Conservation (phyloP, 2,797 vertebrate genomes). For the Lepilemur septentrionalis region DNA sequence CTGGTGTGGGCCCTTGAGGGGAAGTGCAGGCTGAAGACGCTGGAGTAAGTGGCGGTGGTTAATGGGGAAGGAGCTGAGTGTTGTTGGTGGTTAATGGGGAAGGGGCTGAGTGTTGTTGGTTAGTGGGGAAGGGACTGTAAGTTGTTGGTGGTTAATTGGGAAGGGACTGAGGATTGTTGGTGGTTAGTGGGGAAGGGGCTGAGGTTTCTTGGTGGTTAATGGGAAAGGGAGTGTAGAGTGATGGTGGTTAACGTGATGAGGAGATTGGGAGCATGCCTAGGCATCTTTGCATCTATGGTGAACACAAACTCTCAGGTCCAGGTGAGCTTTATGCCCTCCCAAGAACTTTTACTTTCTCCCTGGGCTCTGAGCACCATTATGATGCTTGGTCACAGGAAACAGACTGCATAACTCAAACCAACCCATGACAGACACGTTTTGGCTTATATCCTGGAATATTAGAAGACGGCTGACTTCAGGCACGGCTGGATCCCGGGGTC, state of each 20-base stretch:
- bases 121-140: background rate
- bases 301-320: background rate
- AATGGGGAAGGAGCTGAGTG: slow-evolving; percentile 78
- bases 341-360: background rate
- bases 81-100: too few relatives aligned
- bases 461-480: background rate
- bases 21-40: slow-evolving; percentile 79
- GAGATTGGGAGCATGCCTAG: background rate
- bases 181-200: slow-evolving; percentile 68
- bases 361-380: background rate
- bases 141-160: background rate
- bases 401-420: background rate
- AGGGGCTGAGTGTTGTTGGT: background rate
- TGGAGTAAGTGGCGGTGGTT: slow-evolving; percentile 83
- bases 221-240: slow-evolving; percentile 79
- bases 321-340: background rate
- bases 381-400: background rate
- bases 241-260: rapidly evolving
- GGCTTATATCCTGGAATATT: background rate
- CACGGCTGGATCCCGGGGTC: background rate
- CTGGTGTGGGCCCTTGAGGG: slow-evolving; percentile 74
- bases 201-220: slow-evolving; percentile 42
- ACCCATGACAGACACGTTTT: background rate
- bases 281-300: background rate
- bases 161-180: background rate